A percentile compares a stretch with the other conserved stretches of the same genome.
phyloP scores from a whole-genome alignment of 2,113 vertebrate species.

The Kryptolebias marmoratus region DNA sequence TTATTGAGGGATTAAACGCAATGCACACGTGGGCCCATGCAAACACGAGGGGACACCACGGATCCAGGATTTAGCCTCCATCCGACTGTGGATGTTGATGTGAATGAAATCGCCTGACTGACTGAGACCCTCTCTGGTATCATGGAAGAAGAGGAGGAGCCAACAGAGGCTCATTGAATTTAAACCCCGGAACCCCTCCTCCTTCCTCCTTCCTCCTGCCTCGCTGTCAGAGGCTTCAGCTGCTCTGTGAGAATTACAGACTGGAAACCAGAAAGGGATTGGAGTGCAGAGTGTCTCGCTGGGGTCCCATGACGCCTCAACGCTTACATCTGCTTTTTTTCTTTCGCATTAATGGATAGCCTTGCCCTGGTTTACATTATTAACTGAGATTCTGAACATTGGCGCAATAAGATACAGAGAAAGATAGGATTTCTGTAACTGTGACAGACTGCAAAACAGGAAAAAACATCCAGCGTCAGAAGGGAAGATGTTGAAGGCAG shows the following conservation, averaged over 20 bases:
- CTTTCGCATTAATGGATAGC: conserved; percentile 78
- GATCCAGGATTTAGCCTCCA: conserved; percentile 31
- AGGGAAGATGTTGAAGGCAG: conserved; percentile 10
- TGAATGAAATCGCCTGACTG: conserved; percentile 41
- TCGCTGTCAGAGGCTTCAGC: conserved; percentile 24
- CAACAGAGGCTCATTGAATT: conserved; percentile 53
- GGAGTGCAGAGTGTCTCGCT: conserved; percentile 44
- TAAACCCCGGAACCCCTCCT: conserved; percentile 20
- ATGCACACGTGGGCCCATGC: conserved; percentile 31
- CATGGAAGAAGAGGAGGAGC: conserved; percentile 77
- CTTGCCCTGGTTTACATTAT: conserved; percentile 56
- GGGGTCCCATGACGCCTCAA: conserved; percentile 55
- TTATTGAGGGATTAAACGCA: conserved; percentile 65
- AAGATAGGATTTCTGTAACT: conserved; percentile 6
- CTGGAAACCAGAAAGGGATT: conserved; percentile 17
- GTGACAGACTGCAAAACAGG: conserved; percentile 10
- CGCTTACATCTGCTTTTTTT: conserved; percentile 51
- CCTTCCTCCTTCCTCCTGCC: conserved; percentile 10
- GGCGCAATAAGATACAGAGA: conserved; percentile 17
- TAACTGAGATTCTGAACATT: conserved; percentile 48
- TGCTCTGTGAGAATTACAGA: conserved; percentile 19
- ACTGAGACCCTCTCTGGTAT: conserved; percentile 20
- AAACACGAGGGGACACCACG: conserved; percentile 8
- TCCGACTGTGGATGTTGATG: conserved; percentile 30
- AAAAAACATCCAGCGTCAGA: conserved; percentile 18